Base-by-base conservation (phyloP, 2,888 invertebrate genomes). In the Pachymerium ferrugineum region DNA sequence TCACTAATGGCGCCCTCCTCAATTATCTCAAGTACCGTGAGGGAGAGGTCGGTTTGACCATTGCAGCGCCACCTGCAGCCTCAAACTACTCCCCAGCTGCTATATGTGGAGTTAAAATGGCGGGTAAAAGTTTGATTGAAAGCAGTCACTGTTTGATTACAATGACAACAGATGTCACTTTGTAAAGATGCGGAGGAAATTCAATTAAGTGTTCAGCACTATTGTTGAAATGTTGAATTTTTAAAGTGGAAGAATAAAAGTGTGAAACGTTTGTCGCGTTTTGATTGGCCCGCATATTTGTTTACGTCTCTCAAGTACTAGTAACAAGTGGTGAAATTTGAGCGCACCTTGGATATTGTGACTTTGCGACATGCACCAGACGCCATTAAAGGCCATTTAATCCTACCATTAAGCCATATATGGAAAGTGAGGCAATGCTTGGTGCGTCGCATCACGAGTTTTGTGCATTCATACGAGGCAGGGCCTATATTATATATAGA, bases 11-110 rank as follows among this genome's bases (percentile, higher is more conserved):
- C 47, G 47, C 47, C 47, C 47, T 47, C 47, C 47, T 47, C 47
- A 47, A 47, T 47, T 47, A 47, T 47, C 47, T 47, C 47, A 47
- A 47, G 47, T 47, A 47, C 47, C 47, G 16, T 22, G 47, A 47
- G 47, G 47, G 47, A 47, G 47, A 22, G 47, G 10, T 19, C 10
- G 47, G 16, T 47, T 47, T 47, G 47, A 22, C 47, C 16, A 47
- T 47, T 47, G 47, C 47, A 47, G 47, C 47, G 47, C 47, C 47
- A 47, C 47, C 47, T 47, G 47, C 47, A 47, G 47, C 47, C 47
- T 47, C 16, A n/a, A 47, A 47, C 47, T 19, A 47, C 22, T 47
- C 47, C 47, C 47, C 47, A 47, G 47, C 16, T 47, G 47, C 10
- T 47, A 22, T 47, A 10, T 16, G 47, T 47, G 47, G 16, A 47